A percentile compares a stretch with the other conserved stretches of the same genome.
Evolutionary conservation across 2,113 vertebrate species (phyloP).

Genomic region (Theristicus caerulescens): DNA sequence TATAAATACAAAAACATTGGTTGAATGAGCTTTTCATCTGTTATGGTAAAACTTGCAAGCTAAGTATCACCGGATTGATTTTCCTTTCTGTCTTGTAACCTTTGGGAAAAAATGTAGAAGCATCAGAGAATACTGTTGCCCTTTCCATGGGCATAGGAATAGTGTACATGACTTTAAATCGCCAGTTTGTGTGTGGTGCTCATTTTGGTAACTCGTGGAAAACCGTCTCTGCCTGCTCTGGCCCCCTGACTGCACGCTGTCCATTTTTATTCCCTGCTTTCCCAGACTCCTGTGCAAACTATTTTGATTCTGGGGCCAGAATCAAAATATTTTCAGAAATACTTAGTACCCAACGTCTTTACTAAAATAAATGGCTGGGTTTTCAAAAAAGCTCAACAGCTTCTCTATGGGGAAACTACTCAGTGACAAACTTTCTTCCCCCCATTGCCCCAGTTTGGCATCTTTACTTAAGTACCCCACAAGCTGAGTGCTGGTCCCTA

Average conservation of each 20-base stretch:
- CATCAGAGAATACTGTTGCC: background rate
- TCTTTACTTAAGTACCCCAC: background rate
- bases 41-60: background rate
- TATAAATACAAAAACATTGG: background rate
- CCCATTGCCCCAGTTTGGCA: background rate
- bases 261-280: background rate
- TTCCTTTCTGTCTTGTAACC: background rate
- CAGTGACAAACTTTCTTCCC: background rate
- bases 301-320: background rate
- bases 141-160: background rate
- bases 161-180: background rate
- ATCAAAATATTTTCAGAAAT: background rate
- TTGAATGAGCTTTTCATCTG: background rate
- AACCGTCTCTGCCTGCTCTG: background rate
- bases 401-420: background rate
- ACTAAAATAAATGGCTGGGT: background rate
- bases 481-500: background rate
- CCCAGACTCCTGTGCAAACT: background rate
- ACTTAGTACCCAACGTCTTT: background rate
- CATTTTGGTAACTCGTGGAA: background rate
- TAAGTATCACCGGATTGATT: background rate
- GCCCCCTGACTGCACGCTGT: too few relatives aligned
- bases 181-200: fast-evolving
- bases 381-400: background rate
- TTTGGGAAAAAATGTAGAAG: background rate